Evolutionary conservation across 2,113 vertebrate species (phyloP), one percentile per base, ranked within the genome.

Genomic region (Oryzias woworae): DNA sequence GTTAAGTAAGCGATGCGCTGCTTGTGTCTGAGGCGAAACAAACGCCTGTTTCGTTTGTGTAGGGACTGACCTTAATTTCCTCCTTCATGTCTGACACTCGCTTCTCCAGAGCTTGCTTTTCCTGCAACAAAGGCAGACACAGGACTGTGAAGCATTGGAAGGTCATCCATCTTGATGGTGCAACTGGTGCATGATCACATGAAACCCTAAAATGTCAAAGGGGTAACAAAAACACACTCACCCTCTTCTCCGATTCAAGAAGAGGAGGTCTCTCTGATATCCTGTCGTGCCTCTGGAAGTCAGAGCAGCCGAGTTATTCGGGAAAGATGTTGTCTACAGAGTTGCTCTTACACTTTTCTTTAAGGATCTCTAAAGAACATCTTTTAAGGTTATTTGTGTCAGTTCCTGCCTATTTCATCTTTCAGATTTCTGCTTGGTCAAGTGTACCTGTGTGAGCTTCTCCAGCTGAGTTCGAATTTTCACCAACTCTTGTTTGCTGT

Each of bases 71-170:
- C 96, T 99, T 98, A 85, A 99, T 81, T 72, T 98, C 96, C 61
- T 96, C 96, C 62, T 98, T 96, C 97, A 99, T 98, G 84, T 96
- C 94, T 3, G 96, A 96, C 71, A 98, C 96, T 81, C 90, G 96
- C 85, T 95, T 95, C 84, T 97, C 96, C 75, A 99, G 88, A 77
- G 90, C 92, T 82, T 95, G 91, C 79, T 95, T 96, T 87, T 97
- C 96, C 97, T 98, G 89, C 53, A 61, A 42, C 62, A 75, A 23
- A 55, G 45, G 1, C 69, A 62, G 62, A 14, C 4, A n/a, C 5
- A 44, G 50, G 15, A 44, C 42, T 36, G 22, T 2, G 12, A 54
- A 61, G 23, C 14, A 22, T n/a, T 14, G 36, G 14, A 24, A 2
- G 13, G 24, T 45, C 22, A 63, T 58, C 24, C 53, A 57, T 61